Base-by-base conservation (phyloP, 2,888 invertebrate genomes). In the Tenthredo scrophulariae region DNA sequence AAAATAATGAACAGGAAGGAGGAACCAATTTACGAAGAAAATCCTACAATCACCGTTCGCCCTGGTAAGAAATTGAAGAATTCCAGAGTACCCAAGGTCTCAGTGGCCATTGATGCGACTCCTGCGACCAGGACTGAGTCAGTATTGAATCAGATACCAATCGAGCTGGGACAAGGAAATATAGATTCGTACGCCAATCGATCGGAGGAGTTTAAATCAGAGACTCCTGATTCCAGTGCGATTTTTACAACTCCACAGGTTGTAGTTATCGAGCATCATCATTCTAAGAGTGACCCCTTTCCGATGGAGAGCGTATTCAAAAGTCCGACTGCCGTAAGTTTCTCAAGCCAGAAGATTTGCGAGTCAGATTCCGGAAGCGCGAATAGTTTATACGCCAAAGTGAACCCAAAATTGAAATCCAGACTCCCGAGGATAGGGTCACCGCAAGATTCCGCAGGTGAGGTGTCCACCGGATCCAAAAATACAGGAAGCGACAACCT, bases 61-160 rank as follows among this genome's bases (percentile, higher is more conserved):
- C 91, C 92, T 50, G 91, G 92, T 70, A 91, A 91, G 85, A 94
- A 95, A 89, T 94, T 94, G 1, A 94, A 92, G 85, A 94, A 94
- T 77, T 94, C 94, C 0, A 87, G 94, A n/a, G 95, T 95, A 86
- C 95, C 96, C 0, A 96, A 97, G 93, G 96, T 97, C 2, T 97
- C 96, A 0, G 96, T 97, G 13, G 97, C 96, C 0, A 94, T 97
- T 46, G 97, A 97, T 91, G 97, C 97, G 0, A 97, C 97, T 0
- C 97, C 97, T 15, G 95, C 96, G 1, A 96, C 96, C 1, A 94
- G 97, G 87, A 96, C 96, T 37, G 95, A 95, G 86, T 97, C 97
- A 84, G 95, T 97, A 50, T 91, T 97, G 82, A 95, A 96, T 88
- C 97, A 97, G 93, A 95, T 97, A 91, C 97, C 97, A 0, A 97